Base-by-base conservation (phyloP, 2,888 invertebrate genomes). In the Mactromeris polynyma region DNA sequence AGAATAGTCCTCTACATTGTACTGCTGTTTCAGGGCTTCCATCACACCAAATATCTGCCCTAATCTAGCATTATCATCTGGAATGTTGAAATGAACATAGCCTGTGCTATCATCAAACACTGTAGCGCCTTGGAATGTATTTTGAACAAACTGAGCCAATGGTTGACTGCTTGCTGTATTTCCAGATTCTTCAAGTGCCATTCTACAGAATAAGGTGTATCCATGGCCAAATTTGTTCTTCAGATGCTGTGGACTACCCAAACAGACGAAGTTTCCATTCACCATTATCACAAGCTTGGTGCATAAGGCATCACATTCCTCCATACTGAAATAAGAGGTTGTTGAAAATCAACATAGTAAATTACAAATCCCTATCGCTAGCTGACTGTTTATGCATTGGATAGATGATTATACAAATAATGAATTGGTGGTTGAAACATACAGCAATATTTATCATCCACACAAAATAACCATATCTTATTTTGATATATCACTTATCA, bases 271-370 rank as follows among this genome's bases (percentile, higher is more conserved):
- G 93, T 97, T 97, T 0, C 98, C 98, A 89, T 97, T 97, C 0
- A 98, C 97, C 98, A 98, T 98, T 89, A 98, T 98, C 2, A 98
- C 98, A 93, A 98, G 97, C 83, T 98, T 97, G 78, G 97, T 97
- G 96, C 98, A 98, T 42, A 98, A 97, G 54, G 98, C 98, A 96
- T 98, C 98, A 97, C 98, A 98, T 97, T 98, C 98, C 96, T 98
- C 98, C 98, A 98, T 98, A 95, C 98, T 98, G 96, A 26, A 95
- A 95, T 84, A 88, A 11, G 17, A 9, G 46, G 17, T 9, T 17
- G 17, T 46, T 46, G 14, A 46, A 46, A 46, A 46, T 46, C 17
- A 46, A 46, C 46, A 46, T 79, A 7, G 26, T 11, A 40, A 9
- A 46, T 46, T 7, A 46, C 3, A 46, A 46, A 46, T 46, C 46